phyloP scores from a whole-genome alignment of 2,888 invertebrate genomes.

The Xylocampa areola region DNA sequence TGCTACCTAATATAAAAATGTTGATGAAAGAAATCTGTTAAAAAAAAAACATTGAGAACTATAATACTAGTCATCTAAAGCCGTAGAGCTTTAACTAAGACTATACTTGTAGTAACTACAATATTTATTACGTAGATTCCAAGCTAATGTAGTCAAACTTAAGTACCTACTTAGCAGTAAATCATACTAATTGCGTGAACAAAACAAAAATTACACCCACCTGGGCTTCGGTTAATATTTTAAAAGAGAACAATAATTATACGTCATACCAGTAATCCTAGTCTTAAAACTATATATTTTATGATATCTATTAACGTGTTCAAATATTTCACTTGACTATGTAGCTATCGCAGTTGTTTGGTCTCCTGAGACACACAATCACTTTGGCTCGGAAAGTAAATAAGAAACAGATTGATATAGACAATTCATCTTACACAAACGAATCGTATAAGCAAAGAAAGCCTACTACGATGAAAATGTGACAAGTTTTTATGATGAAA shows the following conservation, averaged over 20 bases:
- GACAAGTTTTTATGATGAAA: no score
- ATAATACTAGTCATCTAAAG: no score
- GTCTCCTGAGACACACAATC: conserved; percentile 34
- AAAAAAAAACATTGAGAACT: no score
- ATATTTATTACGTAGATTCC: conserved; percentile 12
- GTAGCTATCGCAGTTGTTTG: conserved; percentile 28
- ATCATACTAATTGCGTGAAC: conserved; percentile 22
- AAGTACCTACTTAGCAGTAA: conserved; percentile 19
- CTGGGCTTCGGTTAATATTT: conserved; percentile 5
- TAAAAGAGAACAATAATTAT: not conserved
- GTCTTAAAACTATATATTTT: conserved; percentile 3
- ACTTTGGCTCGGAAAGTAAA: conserved; percentile 31
- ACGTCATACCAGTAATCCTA: not conserved
- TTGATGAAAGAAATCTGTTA: no score
- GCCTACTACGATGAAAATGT: not conserved
- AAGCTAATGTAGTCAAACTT: no score
- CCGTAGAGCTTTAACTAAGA: no score
- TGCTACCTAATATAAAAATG: no score
- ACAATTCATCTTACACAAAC: conserved; percentile 28
- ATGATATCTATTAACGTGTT: conserved; percentile 9
- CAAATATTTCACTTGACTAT: conserved; percentile 21
- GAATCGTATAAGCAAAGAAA: not conserved
- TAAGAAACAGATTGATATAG: conserved; percentile 36
- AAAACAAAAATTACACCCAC: conserved; percentile 15
- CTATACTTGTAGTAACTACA: conserved; percentile 2